A percentile compares a stretch with the other conserved stretches of the same genome.
Conservation (phyloP, 2,888 invertebrate species). For the Dynastes hyllus region DNA sequence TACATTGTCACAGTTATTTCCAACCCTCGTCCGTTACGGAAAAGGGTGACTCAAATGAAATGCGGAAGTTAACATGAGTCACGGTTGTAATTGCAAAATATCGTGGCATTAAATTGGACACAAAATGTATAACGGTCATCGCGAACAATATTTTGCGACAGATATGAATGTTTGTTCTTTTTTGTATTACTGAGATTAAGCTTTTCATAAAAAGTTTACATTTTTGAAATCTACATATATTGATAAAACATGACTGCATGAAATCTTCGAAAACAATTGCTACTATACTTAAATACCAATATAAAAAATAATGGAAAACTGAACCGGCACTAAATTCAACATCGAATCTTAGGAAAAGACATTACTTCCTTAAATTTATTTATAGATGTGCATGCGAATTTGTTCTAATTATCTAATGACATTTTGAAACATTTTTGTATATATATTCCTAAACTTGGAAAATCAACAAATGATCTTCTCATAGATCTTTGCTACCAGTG, state of each 20-base stretch:
- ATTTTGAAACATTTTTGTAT: too few species aligned
- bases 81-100: slow-evolving; percentile 48
- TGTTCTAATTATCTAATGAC: too few species aligned
- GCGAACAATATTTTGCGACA: slow-evolving; percentile 3
- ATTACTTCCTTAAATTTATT: too few species aligned
- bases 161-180: background rate
- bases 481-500: too few species aligned
- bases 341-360: too few species aligned
- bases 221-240: background rate
- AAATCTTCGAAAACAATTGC: background rate
- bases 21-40: slow-evolving; percentile 27
- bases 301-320: background rate
- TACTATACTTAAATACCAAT: background rate
- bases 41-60: slow-evolving; percentile 44
- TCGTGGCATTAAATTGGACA: slow-evolving; percentile 28
- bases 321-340: background rate
- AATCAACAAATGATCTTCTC: too few species aligned
- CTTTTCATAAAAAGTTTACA: background rate
- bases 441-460: too few species aligned
- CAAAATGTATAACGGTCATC: slow-evolving; percentile 20
- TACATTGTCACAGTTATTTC: slow-evolving; percentile 40
- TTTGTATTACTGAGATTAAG: background rate
- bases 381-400: too few species aligned
- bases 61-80: slow-evolving; percentile 49
- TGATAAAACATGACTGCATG: background rate